These are phyloP conservation scores for Athetis lepigone DNA, from an alignment of 2,888 invertebrate genomes.

Conservation along the genomic window DNA sequence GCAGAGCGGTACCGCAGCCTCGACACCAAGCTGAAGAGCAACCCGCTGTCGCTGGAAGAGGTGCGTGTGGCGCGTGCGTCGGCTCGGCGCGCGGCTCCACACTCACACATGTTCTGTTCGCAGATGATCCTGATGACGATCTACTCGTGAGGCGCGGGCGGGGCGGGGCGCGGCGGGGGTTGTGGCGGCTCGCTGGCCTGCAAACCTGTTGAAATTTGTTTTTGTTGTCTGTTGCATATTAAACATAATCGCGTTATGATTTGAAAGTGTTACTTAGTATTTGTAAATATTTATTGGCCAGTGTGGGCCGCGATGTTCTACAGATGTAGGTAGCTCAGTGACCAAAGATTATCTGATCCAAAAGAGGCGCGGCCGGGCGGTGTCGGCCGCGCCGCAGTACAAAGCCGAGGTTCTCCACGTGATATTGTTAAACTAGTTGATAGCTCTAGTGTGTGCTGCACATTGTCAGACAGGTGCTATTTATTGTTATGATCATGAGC, in stretches of 20 bases:
- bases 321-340: conserved; percentile 42
- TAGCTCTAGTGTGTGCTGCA: not conserved
- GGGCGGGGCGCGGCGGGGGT: not conserved
- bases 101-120: conserved; percentile 62
- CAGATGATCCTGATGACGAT: conserved; percentile 93
- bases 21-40: conserved; percentile 93
- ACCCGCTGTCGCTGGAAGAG: conserved; percentile 93
- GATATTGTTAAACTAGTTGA: conserved; percentile 47
- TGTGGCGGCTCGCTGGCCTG: conserved; percentile 9
- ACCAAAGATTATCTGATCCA: conserved; percentile 68
- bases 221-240: conserved; percentile 18
- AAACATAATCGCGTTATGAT: conserved; percentile 1
- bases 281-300: conserved; percentile 42
- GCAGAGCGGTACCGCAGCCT: conserved; percentile 93
- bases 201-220: conserved; percentile 11
- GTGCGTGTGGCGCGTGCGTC: conserved; percentile 76
- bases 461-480: conserved; percentile 33
- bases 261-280: conserved; percentile 2
- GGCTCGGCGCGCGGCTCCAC: not conserved
- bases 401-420: conserved; percentile 44
- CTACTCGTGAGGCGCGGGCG: conserved; percentile 87
- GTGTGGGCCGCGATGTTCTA: not conserved
- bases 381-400: conserved; percentile 54
- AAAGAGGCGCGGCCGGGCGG: conserved; percentile 49
- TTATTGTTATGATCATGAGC: conserved; percentile 29